Evolutionary conservation across 2,888 invertebrate species (phyloP).

Genomic region (Cyclophora punctaria): DNA sequence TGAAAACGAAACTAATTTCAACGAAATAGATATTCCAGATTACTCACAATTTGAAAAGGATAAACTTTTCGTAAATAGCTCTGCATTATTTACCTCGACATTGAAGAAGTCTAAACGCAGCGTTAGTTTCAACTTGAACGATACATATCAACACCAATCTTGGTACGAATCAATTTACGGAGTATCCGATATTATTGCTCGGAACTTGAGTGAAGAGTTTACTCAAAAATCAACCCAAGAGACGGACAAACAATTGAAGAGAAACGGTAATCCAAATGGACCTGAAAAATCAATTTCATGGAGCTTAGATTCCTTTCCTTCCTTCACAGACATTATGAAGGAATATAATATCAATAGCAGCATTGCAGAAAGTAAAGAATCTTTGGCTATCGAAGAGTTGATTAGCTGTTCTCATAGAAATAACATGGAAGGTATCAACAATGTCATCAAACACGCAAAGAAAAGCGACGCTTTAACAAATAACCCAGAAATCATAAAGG

Average conservation of each 20-base stretch:
- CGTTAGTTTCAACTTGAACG: slow-evolving; percentile 40
- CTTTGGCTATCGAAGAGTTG: slow-evolving; percentile 34
- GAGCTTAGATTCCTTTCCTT: slow-evolving; percentile 27
- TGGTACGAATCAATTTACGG: slow-evolving; percentile 64
- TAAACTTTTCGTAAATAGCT: slow-evolving; percentile 29
- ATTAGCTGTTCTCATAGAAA: slow-evolving; percentile 40
- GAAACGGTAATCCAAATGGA: slow-evolving; percentile 3
- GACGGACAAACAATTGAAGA: slow-evolving; percentile 9
- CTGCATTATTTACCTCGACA: slow-evolving; percentile 44
- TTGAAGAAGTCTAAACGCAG: slow-evolving; percentile 39
- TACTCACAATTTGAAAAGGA: slow-evolving; percentile 50
- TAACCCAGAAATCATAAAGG: too few species aligned
- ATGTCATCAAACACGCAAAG: too few species aligned
- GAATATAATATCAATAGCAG: slow-evolving; percentile 38
- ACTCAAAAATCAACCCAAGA: not conserved
- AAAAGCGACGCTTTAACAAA: too few species aligned
- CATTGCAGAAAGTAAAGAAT: slow-evolving; percentile 32
- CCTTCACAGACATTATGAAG: slow-evolving; percentile 55
- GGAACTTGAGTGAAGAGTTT: slow-evolving; percentile 3
- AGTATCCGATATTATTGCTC: slow-evolving; percentile 34
- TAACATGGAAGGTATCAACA: too few species aligned
- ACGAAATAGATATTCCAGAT: slow-evolving; percentile 44
- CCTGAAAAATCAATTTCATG: slow-evolving; percentile 17
- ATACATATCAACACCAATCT: slow-evolving; percentile 33
- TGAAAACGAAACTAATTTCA: slow-evolving; percentile 26